A percentile compares a stretch with the other conserved stretches of the same genome.
These are phyloP conservation scores for Drosophila paranaensis DNA, from an alignment of 2,888 invertebrate species.

Conservation along the genomic window DNA sequence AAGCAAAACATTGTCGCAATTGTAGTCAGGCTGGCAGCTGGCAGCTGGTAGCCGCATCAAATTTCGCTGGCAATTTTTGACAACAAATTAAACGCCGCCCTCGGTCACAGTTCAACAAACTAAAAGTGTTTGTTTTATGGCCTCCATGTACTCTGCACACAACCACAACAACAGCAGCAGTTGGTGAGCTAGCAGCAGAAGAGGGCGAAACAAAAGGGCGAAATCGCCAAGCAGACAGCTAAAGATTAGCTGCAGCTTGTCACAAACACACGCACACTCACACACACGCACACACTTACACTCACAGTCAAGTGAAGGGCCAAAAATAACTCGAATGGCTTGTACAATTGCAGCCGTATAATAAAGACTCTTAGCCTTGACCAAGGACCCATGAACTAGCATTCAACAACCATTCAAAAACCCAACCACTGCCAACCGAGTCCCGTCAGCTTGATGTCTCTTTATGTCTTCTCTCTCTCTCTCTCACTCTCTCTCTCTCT, in stretches of 20 bases:
- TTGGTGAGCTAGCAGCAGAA: constrained; percentile 1
- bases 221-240: constrained; percentile 63
- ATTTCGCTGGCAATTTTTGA: constrained; percentile 38
- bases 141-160: constrained; percentile 45
- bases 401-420: constrained; percentile 10
- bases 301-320: constrained; percentile 34
- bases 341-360: constrained; percentile 68
- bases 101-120: constrained; percentile 75
- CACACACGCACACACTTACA: constrained; percentile 1
- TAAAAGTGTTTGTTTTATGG: constrained; percentile 77
- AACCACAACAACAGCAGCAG: neutral
- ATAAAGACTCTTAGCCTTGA: constrained; percentile 69
- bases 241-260: constrained; percentile 74
- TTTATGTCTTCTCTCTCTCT: constrained; percentile 21
- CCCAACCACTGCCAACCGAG: constrained; percentile 11
- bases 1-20: neutral
- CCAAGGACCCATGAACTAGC: constrained; percentile 68
- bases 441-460: constrained; percentile 29
- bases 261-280: constrained; percentile 7
- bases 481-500: neutral
- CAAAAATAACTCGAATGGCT: constrained; percentile 69
- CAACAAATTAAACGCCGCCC: constrained; percentile 69
- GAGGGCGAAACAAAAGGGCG: constrained; percentile 53
- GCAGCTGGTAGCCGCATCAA: constrained; percentile 42
- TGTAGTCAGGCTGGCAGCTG: constrained; percentile 32